These are phyloP conservation scores for Busseola fusca DNA, from an alignment of 2,888 invertebrate genomes.

Conservation along the genomic window DNA sequence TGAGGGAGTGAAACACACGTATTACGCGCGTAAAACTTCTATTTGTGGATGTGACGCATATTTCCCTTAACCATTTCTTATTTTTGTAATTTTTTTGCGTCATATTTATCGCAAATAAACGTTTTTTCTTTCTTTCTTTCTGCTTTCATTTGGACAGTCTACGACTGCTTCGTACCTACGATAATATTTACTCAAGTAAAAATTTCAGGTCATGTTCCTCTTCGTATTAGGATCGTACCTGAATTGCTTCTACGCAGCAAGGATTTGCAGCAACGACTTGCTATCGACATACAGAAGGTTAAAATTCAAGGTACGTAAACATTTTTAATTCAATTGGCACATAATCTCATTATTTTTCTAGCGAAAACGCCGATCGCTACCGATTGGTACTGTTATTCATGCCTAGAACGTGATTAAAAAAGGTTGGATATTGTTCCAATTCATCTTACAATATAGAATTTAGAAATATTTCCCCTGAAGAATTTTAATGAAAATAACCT, in stretches of 20 bases:
- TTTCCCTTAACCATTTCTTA: too few relatives aligned
- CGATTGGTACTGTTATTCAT: conserved; percentile 27
- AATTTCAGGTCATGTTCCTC: conserved; percentile 73
- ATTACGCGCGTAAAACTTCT: background rate
- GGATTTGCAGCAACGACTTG: conserved; percentile 79
- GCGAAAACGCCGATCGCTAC: conserved; percentile 14
- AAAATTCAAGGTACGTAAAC: conserved; percentile 78
- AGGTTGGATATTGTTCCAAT: conserved; percentile 27
- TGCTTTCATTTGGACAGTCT: background rate
- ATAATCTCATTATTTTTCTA: conserved; percentile 12
- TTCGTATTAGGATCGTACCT: conserved; percentile 77
- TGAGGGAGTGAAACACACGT: background rate
- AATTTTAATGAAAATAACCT: conserved; percentile 41
- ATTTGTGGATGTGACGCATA: too few relatives aligned
- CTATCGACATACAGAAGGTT: conserved; percentile 77
- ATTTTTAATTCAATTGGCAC: conserved; percentile 26
- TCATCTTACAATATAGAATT: conserved; percentile 16
- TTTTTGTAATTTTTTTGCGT: too few relatives aligned
- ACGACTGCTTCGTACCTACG: background rate
- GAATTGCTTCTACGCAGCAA: conserved; percentile 78
- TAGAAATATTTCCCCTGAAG: background rate
- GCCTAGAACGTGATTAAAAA: conserved; percentile 47
- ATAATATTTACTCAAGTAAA: background rate
- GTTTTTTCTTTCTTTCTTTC: too few relatives aligned
- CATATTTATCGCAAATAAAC: too few relatives aligned